Evolutionary conservation across 2,888 invertebrate species (phyloP).

Genomic region (Drosophila cognata): DNA sequence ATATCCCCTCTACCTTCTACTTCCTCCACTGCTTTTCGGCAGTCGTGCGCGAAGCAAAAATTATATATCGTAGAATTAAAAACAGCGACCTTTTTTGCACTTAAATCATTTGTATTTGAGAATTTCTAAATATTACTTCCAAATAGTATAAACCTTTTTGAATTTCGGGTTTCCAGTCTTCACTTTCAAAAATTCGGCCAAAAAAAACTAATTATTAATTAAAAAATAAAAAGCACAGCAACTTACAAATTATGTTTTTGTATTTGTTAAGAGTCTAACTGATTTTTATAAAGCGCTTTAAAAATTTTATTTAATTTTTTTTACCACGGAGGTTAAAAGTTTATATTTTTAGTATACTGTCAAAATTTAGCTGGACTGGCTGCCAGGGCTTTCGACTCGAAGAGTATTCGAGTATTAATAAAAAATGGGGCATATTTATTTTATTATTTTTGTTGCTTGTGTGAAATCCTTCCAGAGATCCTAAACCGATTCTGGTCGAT

Average conservation of each 20-base stretch:
- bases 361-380: background rate
- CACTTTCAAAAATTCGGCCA: background rate
- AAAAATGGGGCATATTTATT: background rate
- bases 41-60: background rate
- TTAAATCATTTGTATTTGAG: background rate
- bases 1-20: background rate
- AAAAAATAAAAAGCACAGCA: no score
- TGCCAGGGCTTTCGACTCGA: background rate
- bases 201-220: background rate
- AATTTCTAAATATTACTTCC: background rate
- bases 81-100: background rate
- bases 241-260: no score
- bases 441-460: background rate
- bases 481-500: conserved; percentile 41
- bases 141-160: background rate
- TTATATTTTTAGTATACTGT: background rate
- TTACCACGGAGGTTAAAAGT: background rate
- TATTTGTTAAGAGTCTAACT: background rate
- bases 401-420: background rate
- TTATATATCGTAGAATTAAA: background rate
- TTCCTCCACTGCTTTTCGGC: background rate
- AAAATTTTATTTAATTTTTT: background rate
- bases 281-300: background rate
- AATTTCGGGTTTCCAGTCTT: background rate
- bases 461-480: background rate